Conservation (phyloP, 2,797 vertebrate genomes). For the Pristis pectinata region DNA sequence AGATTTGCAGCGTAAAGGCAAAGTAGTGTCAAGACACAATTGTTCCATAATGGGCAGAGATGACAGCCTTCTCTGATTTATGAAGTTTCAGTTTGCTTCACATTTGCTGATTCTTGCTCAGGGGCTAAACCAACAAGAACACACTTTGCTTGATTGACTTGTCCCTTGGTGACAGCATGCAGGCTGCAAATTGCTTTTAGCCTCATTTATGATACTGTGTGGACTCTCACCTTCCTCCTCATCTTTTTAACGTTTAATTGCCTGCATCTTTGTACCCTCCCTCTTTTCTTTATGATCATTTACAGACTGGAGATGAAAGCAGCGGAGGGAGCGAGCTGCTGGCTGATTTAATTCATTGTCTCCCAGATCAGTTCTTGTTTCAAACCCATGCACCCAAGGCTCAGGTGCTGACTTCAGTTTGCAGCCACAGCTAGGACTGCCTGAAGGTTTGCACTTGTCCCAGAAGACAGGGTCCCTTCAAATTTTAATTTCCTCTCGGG, state of each 20-base stretch:
- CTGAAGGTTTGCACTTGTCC: background rate
- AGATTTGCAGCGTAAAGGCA: background rate
- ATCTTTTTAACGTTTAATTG: slow-evolving; percentile 26
- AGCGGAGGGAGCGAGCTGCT: background rate
- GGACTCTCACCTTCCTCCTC: slow-evolving; percentile 30
- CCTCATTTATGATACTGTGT: background rate
- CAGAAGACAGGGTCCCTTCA: background rate
- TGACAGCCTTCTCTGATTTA: slow-evolving; percentile 7
- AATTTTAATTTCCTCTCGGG: background rate
- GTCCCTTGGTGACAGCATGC: slow-evolving; percentile 2
- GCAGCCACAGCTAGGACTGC: background rate
- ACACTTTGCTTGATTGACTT: slow-evolving; percentile 1
- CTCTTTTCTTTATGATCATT: background rate
- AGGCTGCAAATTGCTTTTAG: slow-evolving; percentile 30
- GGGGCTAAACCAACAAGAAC: slow-evolving; percentile 19
- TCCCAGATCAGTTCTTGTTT: background rate
- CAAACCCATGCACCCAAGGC: background rate
- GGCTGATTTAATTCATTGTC: background rate
- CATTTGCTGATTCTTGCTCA: slow-evolving; percentile 16
- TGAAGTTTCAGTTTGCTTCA: slow-evolving; percentile 12
- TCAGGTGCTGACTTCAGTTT: background rate
- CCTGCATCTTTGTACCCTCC: slow-evolving; percentile 30
- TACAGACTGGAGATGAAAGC: background rate
- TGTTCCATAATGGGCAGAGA: background rate
- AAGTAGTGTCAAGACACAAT: background rate